These are phyloP conservation scores for Gryon sp. DNA, from an alignment of 1,140 invertebrate species.

Conservation along the genomic window DNA sequence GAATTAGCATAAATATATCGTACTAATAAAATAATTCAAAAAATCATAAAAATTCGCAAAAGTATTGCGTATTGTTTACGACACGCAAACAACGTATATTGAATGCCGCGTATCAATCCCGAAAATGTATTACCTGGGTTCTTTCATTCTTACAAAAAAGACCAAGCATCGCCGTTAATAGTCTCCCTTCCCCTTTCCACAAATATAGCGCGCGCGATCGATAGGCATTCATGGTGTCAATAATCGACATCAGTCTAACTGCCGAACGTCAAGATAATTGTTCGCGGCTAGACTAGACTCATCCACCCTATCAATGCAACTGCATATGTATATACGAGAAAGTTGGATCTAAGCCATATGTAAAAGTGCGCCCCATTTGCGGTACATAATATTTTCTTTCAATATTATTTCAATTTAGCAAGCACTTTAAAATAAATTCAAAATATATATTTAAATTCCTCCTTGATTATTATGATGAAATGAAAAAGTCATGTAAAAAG, in stretches of 20 bases:
- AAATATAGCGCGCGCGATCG: conserved; percentile 39
- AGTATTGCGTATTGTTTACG: conserved; percentile 16
- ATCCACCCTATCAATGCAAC: conserved; percentile 20
- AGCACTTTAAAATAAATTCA: no score
- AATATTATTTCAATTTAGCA: neutral
- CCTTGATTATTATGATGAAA: no score
- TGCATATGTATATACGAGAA: conserved; percentile 11
- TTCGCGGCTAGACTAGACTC: conserved; percentile 39
- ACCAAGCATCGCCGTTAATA: conserved; percentile 28
- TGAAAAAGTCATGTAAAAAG: no score
- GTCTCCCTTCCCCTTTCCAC: conserved; percentile 26
- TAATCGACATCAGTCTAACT: conserved; percentile 52
- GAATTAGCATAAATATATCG: no score
- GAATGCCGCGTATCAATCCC: conserved; percentile 28
- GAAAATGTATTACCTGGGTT: conserved; percentile 48
- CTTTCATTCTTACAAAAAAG: conserved; percentile 46
- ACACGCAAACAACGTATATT: no score
- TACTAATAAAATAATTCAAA: no score
- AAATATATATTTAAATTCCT: no score
- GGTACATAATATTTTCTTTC: conserved; percentile 27
- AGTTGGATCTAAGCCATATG: conserved; percentile 29
- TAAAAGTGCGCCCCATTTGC: conserved; percentile 17
- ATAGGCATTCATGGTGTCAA: conserved; percentile 62
- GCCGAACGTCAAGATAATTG: conserved; percentile 61
- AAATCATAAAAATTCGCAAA: neutral